Percentiles rank a stretch among this genome's conserved stretches.
Conservation (phyloP, 1,140 invertebrate species). For the Lasaia peninsularis region DNA sequence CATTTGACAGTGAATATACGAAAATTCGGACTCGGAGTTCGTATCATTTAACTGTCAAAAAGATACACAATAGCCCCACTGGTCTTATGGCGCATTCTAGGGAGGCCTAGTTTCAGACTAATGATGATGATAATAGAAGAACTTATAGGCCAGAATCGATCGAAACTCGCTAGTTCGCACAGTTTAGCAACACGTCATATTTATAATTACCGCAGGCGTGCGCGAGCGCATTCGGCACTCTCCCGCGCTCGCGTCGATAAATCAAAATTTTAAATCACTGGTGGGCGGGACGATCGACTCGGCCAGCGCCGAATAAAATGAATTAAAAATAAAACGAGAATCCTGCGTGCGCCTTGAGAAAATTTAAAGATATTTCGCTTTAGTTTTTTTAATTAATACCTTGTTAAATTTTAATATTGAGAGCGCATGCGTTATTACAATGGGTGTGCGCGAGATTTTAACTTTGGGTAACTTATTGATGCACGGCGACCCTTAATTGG, state of each 20-base stretch:
- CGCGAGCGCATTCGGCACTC: slow-evolving; percentile 39
- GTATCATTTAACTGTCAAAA: too few species aligned
- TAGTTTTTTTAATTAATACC: slow-evolving; percentile 77
- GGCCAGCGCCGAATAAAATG: slow-evolving; percentile 70
- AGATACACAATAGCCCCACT: too few species aligned
- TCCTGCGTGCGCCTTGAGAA: slow-evolving; percentile 64
- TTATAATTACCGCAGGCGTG: slow-evolving; percentile 60
- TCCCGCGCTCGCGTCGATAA: slow-evolving; percentile 57
- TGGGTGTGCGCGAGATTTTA: slow-evolving; percentile 72
- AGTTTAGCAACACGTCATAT: slow-evolving; percentile 73
- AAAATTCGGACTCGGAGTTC: too few species aligned
- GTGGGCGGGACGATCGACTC: slow-evolving; percentile 60
- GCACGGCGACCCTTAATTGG: slow-evolving; percentile 60
- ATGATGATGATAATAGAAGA: too few species aligned
- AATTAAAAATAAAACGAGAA: slow-evolving; percentile 71
- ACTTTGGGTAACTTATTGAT: slow-evolving; percentile 69
- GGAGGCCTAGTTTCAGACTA: too few species aligned
- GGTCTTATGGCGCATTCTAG: too few species aligned
- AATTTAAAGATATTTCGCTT: slow-evolving; percentile 73
- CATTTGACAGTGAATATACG: too few species aligned
- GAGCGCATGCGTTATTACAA: slow-evolving; percentile 71
- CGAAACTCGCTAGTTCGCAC: slow-evolving; percentile 53
- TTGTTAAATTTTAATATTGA: slow-evolving; percentile 77
- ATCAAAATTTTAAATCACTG: slow-evolving; percentile 77
- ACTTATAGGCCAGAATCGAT: background rate